A percentile compares a stretch with the other conserved stretches of the same genome.
phyloP scores from a whole-genome alignment of 1,140 invertebrate genomes.

The Battus philenor region DNA sequence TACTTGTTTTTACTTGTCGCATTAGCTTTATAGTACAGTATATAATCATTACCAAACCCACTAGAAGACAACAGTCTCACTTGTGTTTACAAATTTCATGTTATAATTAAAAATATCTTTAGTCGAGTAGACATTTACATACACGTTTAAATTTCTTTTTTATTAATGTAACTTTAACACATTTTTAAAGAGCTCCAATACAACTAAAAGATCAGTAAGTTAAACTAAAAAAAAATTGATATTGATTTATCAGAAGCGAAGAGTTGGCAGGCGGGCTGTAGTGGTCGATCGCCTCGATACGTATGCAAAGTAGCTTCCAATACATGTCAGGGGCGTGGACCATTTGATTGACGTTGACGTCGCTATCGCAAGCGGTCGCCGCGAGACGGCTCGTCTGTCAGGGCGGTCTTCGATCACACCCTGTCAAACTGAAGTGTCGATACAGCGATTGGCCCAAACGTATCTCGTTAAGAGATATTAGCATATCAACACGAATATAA shows the following conservation, averaged over 20 bases:
- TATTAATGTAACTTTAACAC: too few species aligned
- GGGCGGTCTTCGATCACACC: slow-evolving; percentile 54
- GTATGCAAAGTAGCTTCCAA: slow-evolving; percentile 68
- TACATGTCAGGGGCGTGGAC: slow-evolving; percentile 63
- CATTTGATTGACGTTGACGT: slow-evolving; percentile 61
- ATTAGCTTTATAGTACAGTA: too few species aligned
- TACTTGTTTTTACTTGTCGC: too few species aligned
- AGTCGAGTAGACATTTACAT: too few species aligned
- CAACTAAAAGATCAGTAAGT: too few species aligned
- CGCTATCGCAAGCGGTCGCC: slow-evolving; percentile 32
- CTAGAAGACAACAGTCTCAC: too few species aligned
- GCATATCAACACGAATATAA: slow-evolving; percentile 2
- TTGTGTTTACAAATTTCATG: too few species aligned
- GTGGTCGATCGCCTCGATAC: slow-evolving; percentile 49
- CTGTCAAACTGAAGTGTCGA: slow-evolving; percentile 42
- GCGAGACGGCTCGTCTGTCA: slow-evolving; percentile 32
- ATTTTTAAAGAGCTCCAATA: too few species aligned
- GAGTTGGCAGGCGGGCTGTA: slow-evolving; percentile 43
- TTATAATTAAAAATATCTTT: too few species aligned
- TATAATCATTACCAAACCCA: too few species aligned
- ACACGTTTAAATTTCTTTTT: too few species aligned
- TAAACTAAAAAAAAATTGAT: too few species aligned
- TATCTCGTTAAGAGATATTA: slow-evolving; percentile 1
- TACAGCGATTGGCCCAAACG: slow-evolving; percentile 36
- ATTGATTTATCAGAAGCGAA: slow-evolving; percentile 58